Evolutionary conservation across 2,888 invertebrate genomes (phyloP), one percentile per base, ranked within the genome.

Genomic region (Tetanocera ferruginea): DNA sequence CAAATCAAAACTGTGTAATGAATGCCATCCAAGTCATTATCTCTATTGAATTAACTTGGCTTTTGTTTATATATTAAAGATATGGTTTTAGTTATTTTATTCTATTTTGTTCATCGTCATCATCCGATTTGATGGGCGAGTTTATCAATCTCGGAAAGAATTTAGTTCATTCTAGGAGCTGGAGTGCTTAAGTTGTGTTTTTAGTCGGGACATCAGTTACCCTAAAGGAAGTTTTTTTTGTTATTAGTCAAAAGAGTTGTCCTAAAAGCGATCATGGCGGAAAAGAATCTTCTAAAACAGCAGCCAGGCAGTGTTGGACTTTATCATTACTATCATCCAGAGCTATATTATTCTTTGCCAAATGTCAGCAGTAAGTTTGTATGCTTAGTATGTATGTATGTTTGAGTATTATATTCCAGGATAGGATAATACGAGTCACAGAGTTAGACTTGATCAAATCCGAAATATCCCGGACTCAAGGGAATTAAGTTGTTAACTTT

Each of bases 301-400:
- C 69, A 51, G 14, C 11, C 9, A 25, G 67, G 60, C 4, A 86
- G 83, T 78, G 82, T 86, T 14, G 84, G 86, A n/a, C 84, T 86
- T 60, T 81, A 87, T 80, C 91, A 92, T 82, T 91, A 91, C 64
- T 87, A 87, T 83, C 88, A 87, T 49, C 86, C 88, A 79, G 88
- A 89, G 78, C 86, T 87, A 57, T 89, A 87, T 71, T 85, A 88
- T 72, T 88, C 88, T 9, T 87, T 87, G 86, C 86, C 88, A 9
- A 84, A 87, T 76, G 77, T 88, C 23, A 80, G 80, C 72, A 86
- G 87, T 87, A 82, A 87, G 87, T 86, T 51, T 25, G n/a, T 86
- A 52, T 25, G n/a, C 14, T 49, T 25, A 5, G 2, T 23, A 55
- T n/a, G n/a, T n/a, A n/a, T n/a, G n/a, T 55, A 55, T 23, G 23